phyloP scores from a whole-genome alignment of 2,797 vertebrate species.

The Poeciliopsis infans region DNA sequence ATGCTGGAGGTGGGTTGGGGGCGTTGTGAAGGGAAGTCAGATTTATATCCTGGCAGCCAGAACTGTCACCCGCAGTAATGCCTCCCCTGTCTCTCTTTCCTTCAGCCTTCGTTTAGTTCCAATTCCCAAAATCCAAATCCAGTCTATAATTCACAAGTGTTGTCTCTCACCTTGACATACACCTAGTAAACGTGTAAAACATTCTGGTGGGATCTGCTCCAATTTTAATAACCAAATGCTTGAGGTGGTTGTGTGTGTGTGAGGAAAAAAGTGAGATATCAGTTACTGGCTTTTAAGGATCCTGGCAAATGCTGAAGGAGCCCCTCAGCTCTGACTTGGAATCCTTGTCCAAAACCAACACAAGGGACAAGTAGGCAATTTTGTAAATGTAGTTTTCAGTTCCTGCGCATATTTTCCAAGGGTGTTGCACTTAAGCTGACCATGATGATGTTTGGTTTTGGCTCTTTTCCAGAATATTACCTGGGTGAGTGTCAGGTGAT shows the following conservation, averaged over 20 bases:
- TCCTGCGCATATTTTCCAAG: slow-evolving; percentile 79
- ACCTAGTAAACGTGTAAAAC: slow-evolving; percentile 84
- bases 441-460: slow-evolving; percentile 74
- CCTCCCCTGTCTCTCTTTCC: slow-evolving; percentile 50
- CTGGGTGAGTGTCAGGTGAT: slow-evolving; percentile 81
- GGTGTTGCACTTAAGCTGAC: slow-evolving; percentile 62
- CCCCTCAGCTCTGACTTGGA: slow-evolving; percentile 65
- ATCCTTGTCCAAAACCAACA: slow-evolving; percentile 83
- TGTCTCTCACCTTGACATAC: slow-evolving; percentile 84
- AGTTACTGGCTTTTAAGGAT: slow-evolving; percentile 82
- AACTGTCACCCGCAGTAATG: slow-evolving; percentile 68
- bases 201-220: slow-evolving; percentile 80
- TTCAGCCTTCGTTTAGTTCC: slow-evolving; percentile 39
- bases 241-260: slow-evolving; percentile 46
- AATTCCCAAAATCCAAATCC: slow-evolving; percentile 76
- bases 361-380: slow-evolving; percentile 74
- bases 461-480: slow-evolving; percentile 73
- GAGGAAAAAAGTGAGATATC: slow-evolving; percentile 70
- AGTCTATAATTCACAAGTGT: slow-evolving; percentile 80
- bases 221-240: slow-evolving; percentile 82
- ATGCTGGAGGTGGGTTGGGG: slow-evolving; percentile 35
- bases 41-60: slow-evolving; percentile 69
- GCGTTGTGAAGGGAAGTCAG: slow-evolving; percentile 11
- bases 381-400: slow-evolving; percentile 79
- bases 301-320: slow-evolving; percentile 74